Base-by-base conservation (phyloP, 2,113 vertebrate species). In the Rhipidura dahli region DNA sequence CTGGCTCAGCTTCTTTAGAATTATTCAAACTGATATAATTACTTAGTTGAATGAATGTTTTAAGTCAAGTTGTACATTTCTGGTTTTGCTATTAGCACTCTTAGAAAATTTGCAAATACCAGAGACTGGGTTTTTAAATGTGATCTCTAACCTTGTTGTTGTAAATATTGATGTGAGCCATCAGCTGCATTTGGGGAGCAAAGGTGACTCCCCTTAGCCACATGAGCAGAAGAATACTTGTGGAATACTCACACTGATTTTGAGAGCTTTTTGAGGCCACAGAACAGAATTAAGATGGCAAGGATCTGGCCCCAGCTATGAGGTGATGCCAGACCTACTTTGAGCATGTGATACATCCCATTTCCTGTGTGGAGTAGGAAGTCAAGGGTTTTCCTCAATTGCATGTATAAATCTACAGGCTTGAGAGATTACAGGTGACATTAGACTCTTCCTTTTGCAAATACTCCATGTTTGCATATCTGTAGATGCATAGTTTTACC, bases 351-450 rank as follows among this genome's bases (percentile, higher is more conserved):
- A 95, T 69, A 90, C 39, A 70, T 40, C 68, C 8, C 0, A 7
- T 90, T 90, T 90, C 70, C 59, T 90, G 64, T 27, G 71, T 0
- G 0, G 82, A 66, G 50, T n/a, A 39, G 75, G 40, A 93, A 88
- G 71, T 80, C 79, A 80, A 76, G 65, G 61, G 23, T 85, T 93
- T 95, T 89, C 90, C 92, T 93, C 69, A 85, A 50, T 42, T 83
- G 90, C 66, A 28, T 21, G 4, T 85, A 14, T 76, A 80, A 87
- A 65, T 83, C 42, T 53, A 8, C 4, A 33, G 83, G 50, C 17
- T 72, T 56, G 79, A 77, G 63, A 94, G 75, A 87, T 92, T 95
- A 91, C 82, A 90, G 93, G 71, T 96, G 89, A 69, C 87, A 77
- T 93, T 85, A 91, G 84, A 26, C 71, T 82, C 65, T 87, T 85